Percentiles rank a stretch among this genome's conserved stretches.
Evolutionary conservation across 1,140 invertebrate species (phyloP).

Genomic region (Cotesia typhae): DNA sequence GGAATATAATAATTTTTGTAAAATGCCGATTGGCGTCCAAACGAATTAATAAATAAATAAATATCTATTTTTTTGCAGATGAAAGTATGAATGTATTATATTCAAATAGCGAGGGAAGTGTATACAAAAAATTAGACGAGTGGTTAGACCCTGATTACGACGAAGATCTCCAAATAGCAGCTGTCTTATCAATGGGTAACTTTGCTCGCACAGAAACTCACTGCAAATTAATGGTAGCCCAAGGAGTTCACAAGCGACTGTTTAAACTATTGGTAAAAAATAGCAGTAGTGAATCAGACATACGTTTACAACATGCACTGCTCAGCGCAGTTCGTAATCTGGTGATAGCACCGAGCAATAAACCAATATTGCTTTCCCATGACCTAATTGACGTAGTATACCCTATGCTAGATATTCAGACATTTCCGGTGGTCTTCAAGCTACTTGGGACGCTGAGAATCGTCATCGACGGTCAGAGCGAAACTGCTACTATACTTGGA

Average conservation of each 20-base stretch:
- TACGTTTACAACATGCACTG: slow-evolving; percentile 83
- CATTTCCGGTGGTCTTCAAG: slow-evolving; percentile 85
- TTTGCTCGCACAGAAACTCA: slow-evolving; percentile 87
- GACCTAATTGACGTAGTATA: slow-evolving; percentile 79
- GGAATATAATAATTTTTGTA: too few species aligned
- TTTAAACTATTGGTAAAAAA: slow-evolving; percentile 71
- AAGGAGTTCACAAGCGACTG: slow-evolving; percentile 80
- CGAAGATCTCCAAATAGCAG: slow-evolving; percentile 80
- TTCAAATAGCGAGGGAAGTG: slow-evolving; percentile 73
- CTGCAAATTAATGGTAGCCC: slow-evolving; percentile 83
- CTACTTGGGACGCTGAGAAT: slow-evolving; percentile 85
- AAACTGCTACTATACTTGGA: slow-evolving; percentile 71
- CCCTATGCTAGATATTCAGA: slow-evolving; percentile 77
- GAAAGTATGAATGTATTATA: slow-evolving; percentile 86
- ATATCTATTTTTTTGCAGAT: slow-evolving; percentile 67
- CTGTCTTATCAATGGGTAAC: slow-evolving; percentile 86
- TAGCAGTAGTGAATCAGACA: slow-evolving; percentile 69
- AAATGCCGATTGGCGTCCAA: too few species aligned
- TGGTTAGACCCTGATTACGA: slow-evolving; percentile 76
- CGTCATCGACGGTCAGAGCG: slow-evolving; percentile 83
- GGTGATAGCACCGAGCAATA: slow-evolving; percentile 82
- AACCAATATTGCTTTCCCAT: slow-evolving; percentile 74
- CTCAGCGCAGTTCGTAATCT: slow-evolving; percentile 85
- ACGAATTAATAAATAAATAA: too few species aligned
- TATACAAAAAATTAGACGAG: slow-evolving; percentile 76